Base-by-base conservation (phyloP, 2,888 invertebrate genomes). In the Tenthredo amoena region DNA sequence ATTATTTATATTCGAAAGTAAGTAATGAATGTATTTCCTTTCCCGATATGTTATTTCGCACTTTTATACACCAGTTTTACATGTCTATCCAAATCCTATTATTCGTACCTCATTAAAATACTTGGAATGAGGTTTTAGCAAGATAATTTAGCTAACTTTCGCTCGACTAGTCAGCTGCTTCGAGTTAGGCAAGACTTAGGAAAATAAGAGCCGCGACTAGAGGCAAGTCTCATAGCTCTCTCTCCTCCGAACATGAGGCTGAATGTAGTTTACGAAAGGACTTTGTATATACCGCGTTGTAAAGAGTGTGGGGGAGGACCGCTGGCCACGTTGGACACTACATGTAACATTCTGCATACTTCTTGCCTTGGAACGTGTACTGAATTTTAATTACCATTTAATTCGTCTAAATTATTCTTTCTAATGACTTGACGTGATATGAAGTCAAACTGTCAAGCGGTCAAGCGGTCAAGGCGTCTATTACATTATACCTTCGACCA, bases 341-440 rank as follows among this genome's bases (percentile, higher is more conserved):
- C 43, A 21, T 68, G 74, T 26, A 50, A 9, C 31, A 50, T 62
- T 10, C 62, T 81, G 37, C 62, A 18, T 81, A 62, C 15, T 12
- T 40, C 10, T 21, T 37, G 37, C 6, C 81, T 81, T 62, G n/a
- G 37, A 62, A 6, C 68, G 83, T 83, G 83, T 37, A 71, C 43
- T 62, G n/a, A 83, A 83, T 83, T 83, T 5, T 83, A 65, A 83
- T 50, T 31, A 83, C 0, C 65, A 31, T 50, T 83, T 83, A 68
- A 83, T 83, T 83, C 62, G 43, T 18, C 6, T n/a, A 34, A 83
- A 71, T 83, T 83, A 68, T 83, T 10, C 43, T 43, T 47, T n/a
- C 43, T 31, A n/a, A 83, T 34, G 62, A 68, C 43, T 71, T 50
- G 37, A 62, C 34, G 81, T 77, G 77, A 50, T 77, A 81, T 65